Evolutionary conservation across 2,797 vertebrate genomes (phyloP).

Genomic region (Champsocephalus esox): DNA sequence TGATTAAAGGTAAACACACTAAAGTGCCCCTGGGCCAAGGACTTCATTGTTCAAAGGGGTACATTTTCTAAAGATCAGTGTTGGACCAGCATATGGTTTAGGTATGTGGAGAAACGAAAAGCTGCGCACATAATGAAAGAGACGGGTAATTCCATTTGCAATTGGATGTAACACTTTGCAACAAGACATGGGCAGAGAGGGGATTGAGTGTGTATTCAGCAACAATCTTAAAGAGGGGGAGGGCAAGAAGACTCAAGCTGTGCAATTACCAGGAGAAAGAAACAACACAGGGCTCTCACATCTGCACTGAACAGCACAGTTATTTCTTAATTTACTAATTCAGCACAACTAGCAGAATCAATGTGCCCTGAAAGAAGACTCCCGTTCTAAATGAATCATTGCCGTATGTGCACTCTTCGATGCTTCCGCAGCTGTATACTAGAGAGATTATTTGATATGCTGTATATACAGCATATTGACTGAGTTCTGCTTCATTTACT

Average conservation of each 20-base stretch:
- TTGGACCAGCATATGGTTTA: slow-evolving; percentile 72
- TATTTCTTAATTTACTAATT: slow-evolving; percentile 71
- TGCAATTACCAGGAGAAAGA: slow-evolving; percentile 74
- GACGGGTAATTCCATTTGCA: slow-evolving; percentile 74
- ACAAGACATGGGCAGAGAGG: slow-evolving; percentile 60
- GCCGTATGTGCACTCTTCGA: slow-evolving; percentile 57
- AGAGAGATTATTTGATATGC: slow-evolving; percentile 36
- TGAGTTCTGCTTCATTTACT: slow-evolving; percentile 49
- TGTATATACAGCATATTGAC: slow-evolving; percentile 31
- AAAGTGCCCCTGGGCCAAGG: slow-evolving; percentile 60
- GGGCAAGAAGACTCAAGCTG: slow-evolving; percentile 73
- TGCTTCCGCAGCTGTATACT: slow-evolving; percentile 43
- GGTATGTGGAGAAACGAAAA: slow-evolving; percentile 71
- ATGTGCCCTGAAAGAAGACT: slow-evolving; percentile 54
- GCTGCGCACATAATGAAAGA: slow-evolving; percentile 67
- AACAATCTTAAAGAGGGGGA: slow-evolving; percentile 58
- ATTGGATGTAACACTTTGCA: slow-evolving; percentile 71
- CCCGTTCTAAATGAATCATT: slow-evolving; percentile 62
- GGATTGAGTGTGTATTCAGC: slow-evolving; percentile 70
- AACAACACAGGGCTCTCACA: slow-evolving; percentile 65
- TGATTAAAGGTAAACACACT: slow-evolving; percentile 80
- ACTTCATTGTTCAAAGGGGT: slow-evolving; percentile 63
- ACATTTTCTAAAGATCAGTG: slow-evolving; percentile 56
- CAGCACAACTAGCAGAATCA: slow-evolving; percentile 56
- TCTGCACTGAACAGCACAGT: slow-evolving; percentile 67